A percentile compares a stretch with the other conserved stretches of the same genome.
phyloP scores from a whole-genome alignment of 2,888 invertebrate species.

The Acrobasis consociella region DNA sequence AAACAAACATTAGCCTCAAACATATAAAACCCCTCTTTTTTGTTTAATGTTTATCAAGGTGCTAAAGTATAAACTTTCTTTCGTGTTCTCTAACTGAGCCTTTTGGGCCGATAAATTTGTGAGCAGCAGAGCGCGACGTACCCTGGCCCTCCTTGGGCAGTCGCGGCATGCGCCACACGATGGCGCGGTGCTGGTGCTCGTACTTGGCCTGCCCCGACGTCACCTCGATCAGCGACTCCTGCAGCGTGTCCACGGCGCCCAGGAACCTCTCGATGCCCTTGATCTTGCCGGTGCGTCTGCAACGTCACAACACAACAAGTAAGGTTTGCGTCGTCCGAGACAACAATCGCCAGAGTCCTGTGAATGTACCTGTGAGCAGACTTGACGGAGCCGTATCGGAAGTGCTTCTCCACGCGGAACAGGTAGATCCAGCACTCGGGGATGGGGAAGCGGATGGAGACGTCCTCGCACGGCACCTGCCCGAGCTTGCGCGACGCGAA shows the following conservation, averaged over 20 bases:
- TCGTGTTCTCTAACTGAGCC: too few relatives aligned
- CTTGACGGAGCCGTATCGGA: slow-evolving; percentile 98
- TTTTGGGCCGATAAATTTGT: too few relatives aligned
- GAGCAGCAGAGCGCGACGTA: slow-evolving; percentile 49
- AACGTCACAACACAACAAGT: background rate
- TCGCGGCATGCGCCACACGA: slow-evolving; percentile 99
- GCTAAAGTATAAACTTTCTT: too few relatives aligned
- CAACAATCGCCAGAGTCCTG: too few relatives aligned
- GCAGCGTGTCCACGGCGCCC: slow-evolving; percentile 94
- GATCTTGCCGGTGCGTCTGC: slow-evolving; percentile 91
- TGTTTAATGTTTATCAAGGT: too few relatives aligned
- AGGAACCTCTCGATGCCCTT: slow-evolving; percentile 96
- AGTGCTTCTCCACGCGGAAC: slow-evolving; percentile 98
- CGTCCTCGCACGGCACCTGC: slow-evolving; percentile 98
- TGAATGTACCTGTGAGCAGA: slow-evolving; percentile 87
- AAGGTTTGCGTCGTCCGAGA: too few relatives aligned
- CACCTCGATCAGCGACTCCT: slow-evolving; percentile 96
- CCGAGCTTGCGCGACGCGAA: slow-evolving; percentile 97
- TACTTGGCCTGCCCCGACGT: slow-evolving; percentile 99
- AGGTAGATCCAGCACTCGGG: slow-evolving; percentile 99
- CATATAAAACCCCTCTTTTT: too few relatives aligned
- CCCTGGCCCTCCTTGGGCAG: slow-evolving; percentile 99
- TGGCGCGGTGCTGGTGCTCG: slow-evolving; percentile 98
- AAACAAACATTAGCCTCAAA: too few relatives aligned
- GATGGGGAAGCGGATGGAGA: slow-evolving; percentile 97